A percentile compares a stretch with the other conserved stretches of the same genome.
phyloP scores from a whole-genome alignment of 2,797 vertebrate species.

The Pitangus sulphuratus region DNA sequence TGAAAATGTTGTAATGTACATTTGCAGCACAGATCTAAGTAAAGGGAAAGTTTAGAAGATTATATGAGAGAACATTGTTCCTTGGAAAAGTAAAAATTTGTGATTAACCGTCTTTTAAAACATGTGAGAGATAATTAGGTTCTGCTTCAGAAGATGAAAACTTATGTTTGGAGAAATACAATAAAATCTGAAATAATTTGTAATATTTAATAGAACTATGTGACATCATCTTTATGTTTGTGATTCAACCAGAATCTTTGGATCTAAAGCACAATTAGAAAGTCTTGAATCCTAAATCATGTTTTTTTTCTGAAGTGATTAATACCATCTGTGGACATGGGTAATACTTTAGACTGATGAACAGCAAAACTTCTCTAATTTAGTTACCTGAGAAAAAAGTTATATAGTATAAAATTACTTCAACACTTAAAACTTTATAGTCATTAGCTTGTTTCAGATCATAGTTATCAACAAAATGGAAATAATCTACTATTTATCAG shows the following conservation, averaged over 20 bases:
- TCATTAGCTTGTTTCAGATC: background rate
- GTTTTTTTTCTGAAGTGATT: background rate
- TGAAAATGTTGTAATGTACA: background rate
- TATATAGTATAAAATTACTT: background rate
- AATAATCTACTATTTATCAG: background rate
- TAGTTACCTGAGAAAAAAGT: background rate
- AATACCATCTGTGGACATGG: background rate
- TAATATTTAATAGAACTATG: background rate
- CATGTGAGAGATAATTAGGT: background rate
- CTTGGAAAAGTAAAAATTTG: background rate
- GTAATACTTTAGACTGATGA: background rate
- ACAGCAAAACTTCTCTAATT: background rate
- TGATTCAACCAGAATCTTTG: background rate
- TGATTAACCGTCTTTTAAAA: background rate
- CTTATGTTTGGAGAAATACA: background rate
- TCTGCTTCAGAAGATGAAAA: background rate
- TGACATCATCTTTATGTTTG: background rate
- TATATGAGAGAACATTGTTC: background rate
- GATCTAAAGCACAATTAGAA: background rate
- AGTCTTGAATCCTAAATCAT: background rate
- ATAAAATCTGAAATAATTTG: background rate
- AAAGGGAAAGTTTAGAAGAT: background rate
- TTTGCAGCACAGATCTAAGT: background rate
- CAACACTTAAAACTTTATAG: background rate
- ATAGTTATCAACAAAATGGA: background rate